A percentile compares a stretch with the other conserved stretches of the same genome.
These are phyloP conservation scores for Cyclophora punctaria DNA, from an alignment of 2,888 invertebrate genomes.

Conservation along the genomic window DNA sequence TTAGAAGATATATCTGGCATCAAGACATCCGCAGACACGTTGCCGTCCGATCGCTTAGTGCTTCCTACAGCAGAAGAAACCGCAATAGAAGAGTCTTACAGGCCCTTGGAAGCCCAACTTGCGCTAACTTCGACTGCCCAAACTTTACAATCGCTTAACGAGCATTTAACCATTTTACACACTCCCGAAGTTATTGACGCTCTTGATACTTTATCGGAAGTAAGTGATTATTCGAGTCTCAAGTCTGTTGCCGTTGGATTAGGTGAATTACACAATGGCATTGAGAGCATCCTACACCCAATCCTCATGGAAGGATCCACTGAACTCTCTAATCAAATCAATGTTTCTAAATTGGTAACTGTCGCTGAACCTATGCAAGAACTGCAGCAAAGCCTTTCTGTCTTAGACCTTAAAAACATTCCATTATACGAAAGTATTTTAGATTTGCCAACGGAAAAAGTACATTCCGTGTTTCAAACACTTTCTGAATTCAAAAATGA, in stretches of 20 bases:
- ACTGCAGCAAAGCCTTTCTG: conserved; percentile 48
- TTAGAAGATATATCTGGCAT: conserved; percentile 75
- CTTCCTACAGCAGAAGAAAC: conserved; percentile 43
- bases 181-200: conserved; percentile 49
- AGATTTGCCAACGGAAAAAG: conserved; percentile 47
- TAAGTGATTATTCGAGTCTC: conserved; percentile 49
- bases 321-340: conserved; percentile 30
- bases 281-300: conserved; percentile 56
- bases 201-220: conserved; percentile 50
- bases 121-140: conserved; percentile 42
- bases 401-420: conserved; percentile 53
- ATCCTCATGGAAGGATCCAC: conserved; percentile 44
- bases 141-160: conserved; percentile 46
- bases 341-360: conserved; percentile 38
- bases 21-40: conserved; percentile 70
- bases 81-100: conserved; percentile 27
- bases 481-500: conserved; percentile 48
- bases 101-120: conserved; percentile 24
- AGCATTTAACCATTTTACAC: conserved; percentile 49
- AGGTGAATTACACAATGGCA: conserved; percentile 41
- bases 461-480: conserved; percentile 44
- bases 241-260: conserved; percentile 45
- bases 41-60: conserved; percentile 47
- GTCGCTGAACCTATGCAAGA: conserved; percentile 59
- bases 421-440: conserved; percentile 54